Percentiles rank a stretch among this genome's conserved stretches.
Conservation (phyloP, 2,797 vertebrate species). For the Urophycis tenuis region DNA sequence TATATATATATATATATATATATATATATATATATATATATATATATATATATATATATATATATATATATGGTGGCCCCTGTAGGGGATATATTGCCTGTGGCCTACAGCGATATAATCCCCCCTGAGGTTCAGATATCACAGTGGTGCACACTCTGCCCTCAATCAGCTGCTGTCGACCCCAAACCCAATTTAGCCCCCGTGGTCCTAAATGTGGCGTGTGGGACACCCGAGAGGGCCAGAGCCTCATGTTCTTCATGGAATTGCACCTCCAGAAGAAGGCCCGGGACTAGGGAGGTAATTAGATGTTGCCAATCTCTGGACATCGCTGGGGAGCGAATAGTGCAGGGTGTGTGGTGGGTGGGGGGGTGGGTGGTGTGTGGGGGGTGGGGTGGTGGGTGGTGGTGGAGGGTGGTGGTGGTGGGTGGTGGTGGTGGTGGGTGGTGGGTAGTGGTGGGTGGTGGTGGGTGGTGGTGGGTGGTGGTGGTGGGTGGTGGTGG, state of each 20-base stretch:
- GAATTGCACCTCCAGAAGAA: conserved; percentile 45
- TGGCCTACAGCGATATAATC: conserved; percentile 59
- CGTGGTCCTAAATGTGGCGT: conserved; percentile 56
- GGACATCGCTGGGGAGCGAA: conserved; percentile 33
- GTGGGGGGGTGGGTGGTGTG: background rate
- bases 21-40: no score
- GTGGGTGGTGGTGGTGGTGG: no score
- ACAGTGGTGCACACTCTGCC: conserved; percentile 51
- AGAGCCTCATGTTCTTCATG: conserved; percentile 34
- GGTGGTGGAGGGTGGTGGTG: no score
- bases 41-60: no score
- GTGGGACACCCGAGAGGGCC: conserved; percentile 42
- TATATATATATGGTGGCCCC: conserved; percentile 44
- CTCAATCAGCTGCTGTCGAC: background rate
- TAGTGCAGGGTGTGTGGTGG: no score
- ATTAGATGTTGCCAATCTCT: conserved; percentile 65
- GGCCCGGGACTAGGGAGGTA: conserved; percentile 32
- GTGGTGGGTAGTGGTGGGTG: no score
- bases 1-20: no score
- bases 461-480: no score
- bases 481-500: no score
- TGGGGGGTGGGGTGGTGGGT: no score
- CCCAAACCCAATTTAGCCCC: conserved; percentile 57
- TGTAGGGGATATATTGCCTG: conserved; percentile 54
- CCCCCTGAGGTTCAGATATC: conserved; percentile 54